Percentiles rank a stretch among this genome's conserved stretches.
Evolutionary conservation across 1,140 invertebrate genomes (phyloP).

Genomic region (Colletes latitarsis): DNA sequence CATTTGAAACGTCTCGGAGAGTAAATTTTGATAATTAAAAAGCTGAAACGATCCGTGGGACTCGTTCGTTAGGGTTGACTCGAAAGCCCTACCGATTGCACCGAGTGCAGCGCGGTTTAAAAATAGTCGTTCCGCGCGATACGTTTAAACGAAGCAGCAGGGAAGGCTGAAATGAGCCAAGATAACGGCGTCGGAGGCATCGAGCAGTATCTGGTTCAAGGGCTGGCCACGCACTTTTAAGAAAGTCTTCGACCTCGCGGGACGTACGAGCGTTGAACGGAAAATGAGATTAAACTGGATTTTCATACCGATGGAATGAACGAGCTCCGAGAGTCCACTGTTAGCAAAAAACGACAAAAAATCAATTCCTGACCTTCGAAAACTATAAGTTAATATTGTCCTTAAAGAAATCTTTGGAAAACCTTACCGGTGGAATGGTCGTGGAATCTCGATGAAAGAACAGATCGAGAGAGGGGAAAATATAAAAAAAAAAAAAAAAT

Average conservation of each 20-base stretch:
- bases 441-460: too few species aligned
- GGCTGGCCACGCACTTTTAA: conserved; percentile 35
- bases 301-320: neutral
- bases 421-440: too few species aligned
- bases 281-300: neutral
- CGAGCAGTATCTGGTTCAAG: conserved; percentile 45
- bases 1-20: too few species aligned
- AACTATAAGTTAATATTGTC: too few species aligned
- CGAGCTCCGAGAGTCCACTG: too few species aligned
- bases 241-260: conserved; percentile 35
- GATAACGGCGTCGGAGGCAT: conserved; percentile 37
- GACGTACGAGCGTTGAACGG: neutral
- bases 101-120: conserved; percentile 2
- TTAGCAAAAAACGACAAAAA: neutral
- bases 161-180: conserved; percentile 12
- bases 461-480: too few species aligned
- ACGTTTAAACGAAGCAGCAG: conserved; percentile 24
- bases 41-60: neutral
- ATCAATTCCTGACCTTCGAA: neutral
- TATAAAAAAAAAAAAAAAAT: too few species aligned
- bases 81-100: too few species aligned
- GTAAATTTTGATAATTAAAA: too few species aligned
- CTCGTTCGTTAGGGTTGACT: too few species aligned
- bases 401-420: too few species aligned
- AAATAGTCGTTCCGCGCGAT: conserved; percentile 19